Evolutionary conservation across 2,888 invertebrate genomes (phyloP).

Genomic region (Pseudococcus jackbeardsleyi): DNA sequence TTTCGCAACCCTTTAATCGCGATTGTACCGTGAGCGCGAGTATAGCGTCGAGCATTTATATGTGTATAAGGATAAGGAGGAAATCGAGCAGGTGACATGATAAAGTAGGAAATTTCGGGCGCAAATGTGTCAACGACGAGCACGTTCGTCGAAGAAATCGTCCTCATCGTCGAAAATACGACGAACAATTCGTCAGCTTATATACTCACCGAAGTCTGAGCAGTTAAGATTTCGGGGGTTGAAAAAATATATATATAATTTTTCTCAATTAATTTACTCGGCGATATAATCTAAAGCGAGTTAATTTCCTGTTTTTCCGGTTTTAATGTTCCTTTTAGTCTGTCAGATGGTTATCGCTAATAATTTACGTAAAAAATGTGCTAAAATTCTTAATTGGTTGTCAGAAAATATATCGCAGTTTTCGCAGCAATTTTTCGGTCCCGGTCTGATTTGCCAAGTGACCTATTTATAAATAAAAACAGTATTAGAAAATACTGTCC

Average conservation of each 20-base stretch:
- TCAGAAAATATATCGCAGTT: constrained; percentile 4
- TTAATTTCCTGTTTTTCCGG: constrained; percentile 48
- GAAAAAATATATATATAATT: constrained; percentile 19
- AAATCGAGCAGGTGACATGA: constrained; percentile 22
- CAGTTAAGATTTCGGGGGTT: background rate
- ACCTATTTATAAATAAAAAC: background rate
- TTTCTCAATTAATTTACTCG: constrained; percentile 48
- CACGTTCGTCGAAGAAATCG: background rate
- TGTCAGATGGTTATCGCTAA: constrained; percentile 45
- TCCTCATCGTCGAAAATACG: background rate
- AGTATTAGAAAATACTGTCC: too few species aligned
- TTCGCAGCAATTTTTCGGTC: background rate
- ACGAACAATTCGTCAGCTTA: constrained; percentile 13
- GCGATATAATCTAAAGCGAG: constrained; percentile 34
- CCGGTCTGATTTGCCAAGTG: background rate
- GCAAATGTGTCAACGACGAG: constrained; percentile 15
- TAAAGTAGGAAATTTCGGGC: background rate
- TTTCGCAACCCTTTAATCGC: background rate
- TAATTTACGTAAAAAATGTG: constrained; percentile 45
- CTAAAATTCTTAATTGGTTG: constrained; percentile 50
- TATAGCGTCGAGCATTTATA: background rate
- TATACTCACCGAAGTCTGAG: too few species aligned
- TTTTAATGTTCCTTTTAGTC: constrained; percentile 19
- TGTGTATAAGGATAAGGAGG: background rate
- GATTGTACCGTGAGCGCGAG: background rate